Conservation (phyloP, 2,888 invertebrate species). For the Balanococcus diminutus region DNA sequence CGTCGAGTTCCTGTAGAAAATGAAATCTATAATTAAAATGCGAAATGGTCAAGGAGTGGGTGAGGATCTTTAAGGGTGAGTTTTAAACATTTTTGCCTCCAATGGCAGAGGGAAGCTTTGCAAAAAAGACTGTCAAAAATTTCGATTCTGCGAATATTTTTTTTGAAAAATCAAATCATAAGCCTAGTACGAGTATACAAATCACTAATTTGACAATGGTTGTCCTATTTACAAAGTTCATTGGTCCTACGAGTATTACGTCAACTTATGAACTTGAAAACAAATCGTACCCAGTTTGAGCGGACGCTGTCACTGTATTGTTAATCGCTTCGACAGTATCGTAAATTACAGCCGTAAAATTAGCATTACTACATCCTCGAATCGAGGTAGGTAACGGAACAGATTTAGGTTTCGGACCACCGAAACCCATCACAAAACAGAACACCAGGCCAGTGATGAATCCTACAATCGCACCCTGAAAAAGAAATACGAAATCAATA, state of each 20-base stretch:
- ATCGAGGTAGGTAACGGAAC: slow-evolving; percentile 67
- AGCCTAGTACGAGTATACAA: no score
- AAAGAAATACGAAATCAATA: neutral
- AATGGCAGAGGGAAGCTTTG: no score
- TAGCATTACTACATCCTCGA: slow-evolving; percentile 65
- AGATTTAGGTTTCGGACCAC: slow-evolving; percentile 73
- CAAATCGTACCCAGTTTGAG: slow-evolving; percentile 12
- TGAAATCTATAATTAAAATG: neutral
- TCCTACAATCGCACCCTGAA: slow-evolving; percentile 73
- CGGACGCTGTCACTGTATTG: neutral
- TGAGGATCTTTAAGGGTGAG: no score
- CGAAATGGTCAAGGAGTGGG: no score
- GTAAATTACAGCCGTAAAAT: slow-evolving; percentile 25
- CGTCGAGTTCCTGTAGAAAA: neutral
- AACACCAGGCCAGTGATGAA: slow-evolving; percentile 70
- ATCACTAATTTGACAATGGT: no score
- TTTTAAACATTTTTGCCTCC: no score
- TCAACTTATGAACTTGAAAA: neutral
- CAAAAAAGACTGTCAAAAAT: no score
- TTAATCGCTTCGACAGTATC: neutral
- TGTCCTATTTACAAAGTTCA: no score
- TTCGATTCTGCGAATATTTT: no score
- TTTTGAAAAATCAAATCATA: no score
- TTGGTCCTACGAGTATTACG: no score
- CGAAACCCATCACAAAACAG: slow-evolving; percentile 85